These are phyloP conservation scores for Scyliorhinus canicula DNA, from an alignment of 2,797 vertebrate genomes.

Conservation along the genomic window DNA sequence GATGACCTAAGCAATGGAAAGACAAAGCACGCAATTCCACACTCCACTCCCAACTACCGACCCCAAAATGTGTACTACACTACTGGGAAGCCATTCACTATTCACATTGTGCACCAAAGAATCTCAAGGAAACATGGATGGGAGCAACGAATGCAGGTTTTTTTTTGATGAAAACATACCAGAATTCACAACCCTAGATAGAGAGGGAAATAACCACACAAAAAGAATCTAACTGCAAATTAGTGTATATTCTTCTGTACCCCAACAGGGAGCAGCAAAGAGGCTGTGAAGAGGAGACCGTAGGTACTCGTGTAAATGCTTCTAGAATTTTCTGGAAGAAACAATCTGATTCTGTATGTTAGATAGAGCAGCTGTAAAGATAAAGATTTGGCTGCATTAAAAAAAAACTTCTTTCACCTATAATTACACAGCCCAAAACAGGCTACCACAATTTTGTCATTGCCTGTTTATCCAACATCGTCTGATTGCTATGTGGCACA, in stretches of 20 bases:
- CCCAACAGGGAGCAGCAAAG: constrained; percentile 9
- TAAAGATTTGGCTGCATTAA: background rate
- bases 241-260: background rate
- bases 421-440: background rate
- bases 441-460: background rate
- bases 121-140: background rate
- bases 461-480: background rate
- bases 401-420: background rate
- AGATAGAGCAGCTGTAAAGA: background rate
- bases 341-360: background rate
- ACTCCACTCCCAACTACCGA: background rate
- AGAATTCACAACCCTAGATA: background rate
- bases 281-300: background rate
- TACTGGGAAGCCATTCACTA: background rate
- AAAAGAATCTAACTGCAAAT: background rate
- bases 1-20: background rate
- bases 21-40: background rate
- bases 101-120: background rate
- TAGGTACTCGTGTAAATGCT: background rate
- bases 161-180: background rate
- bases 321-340: background rate
- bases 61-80: background rate
- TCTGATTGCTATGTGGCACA: background rate
- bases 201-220: background rate
- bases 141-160: background rate